A percentile compares a stretch with the other conserved stretches of the same genome.
phyloP scores from a whole-genome alignment of 2,888 invertebrate genomes.

The Polydrusus cervinus region DNA sequence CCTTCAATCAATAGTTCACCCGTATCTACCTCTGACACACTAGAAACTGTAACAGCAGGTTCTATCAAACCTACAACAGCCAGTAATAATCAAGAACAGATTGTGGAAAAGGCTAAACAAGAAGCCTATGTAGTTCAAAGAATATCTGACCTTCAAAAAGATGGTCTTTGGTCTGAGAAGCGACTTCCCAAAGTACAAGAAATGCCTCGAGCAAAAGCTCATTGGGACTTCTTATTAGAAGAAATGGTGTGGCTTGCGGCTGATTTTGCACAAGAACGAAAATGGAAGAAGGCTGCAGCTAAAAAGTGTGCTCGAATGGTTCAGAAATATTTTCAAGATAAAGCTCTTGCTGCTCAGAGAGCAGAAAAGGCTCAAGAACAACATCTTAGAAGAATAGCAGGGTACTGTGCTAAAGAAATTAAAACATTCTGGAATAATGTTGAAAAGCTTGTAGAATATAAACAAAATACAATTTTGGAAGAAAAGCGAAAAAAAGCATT shows the following conservation, averaged over 20 bases:
- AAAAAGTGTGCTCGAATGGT: constrained; percentile 94
- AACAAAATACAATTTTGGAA: constrained; percentile 92
- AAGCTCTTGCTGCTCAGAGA: constrained; percentile 89
- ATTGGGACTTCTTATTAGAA: constrained; percentile 98
- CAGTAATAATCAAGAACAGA: constrained; percentile 79
- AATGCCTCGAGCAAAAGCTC: constrained; percentile 85
- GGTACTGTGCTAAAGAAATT: constrained; percentile 93
- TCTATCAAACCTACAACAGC: constrained; percentile 40
- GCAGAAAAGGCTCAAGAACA: constrained; percentile 94
- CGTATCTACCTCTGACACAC: constrained; percentile 39
- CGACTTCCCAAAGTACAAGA: constrained; percentile 94
- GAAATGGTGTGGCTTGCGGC: constrained; percentile 99
- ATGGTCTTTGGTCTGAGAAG: constrained; percentile 95
- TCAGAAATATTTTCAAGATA: constrained; percentile 93
- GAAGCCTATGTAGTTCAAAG: constrained; percentile 96
- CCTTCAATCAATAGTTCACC: constrained; percentile 24
- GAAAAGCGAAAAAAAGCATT: constrained; percentile 95
- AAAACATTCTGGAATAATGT: constrained; percentile 97
- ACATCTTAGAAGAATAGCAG: constrained; percentile 89
- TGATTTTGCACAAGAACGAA: constrained; percentile 97
- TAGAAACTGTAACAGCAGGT: constrained; percentile 62
- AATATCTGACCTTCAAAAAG: constrained; percentile 92
- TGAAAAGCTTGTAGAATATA: constrained; percentile 96
- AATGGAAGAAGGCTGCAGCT: constrained; percentile 97
- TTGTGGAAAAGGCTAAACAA: constrained; percentile 90